A percentile compares a stretch with the other conserved stretches of the same genome.
phyloP scores from a whole-genome alignment of 2,113 vertebrate genomes.

The Antechinus stuartii region DNA sequence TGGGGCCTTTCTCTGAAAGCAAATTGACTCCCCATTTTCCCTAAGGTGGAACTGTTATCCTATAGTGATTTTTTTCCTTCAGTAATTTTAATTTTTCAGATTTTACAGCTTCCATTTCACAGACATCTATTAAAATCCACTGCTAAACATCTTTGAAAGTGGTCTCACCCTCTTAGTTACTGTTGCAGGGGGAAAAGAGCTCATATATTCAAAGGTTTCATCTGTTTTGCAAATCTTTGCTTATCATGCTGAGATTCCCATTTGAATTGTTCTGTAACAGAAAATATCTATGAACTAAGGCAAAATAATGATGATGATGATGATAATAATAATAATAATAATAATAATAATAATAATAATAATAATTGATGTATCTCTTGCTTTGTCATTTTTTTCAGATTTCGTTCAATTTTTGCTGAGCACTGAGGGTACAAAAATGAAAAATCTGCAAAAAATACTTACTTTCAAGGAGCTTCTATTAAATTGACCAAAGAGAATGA shows the following conservation, averaged over 20 bases:
- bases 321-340: background rate
- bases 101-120: constrained; percentile 64
- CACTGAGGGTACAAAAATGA: background rate
- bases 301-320: constrained; percentile 26
- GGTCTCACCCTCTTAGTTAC: constrained; percentile 63
- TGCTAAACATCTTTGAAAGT: constrained; percentile 61
- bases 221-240: constrained; percentile 70
- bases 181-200: constrained; percentile 54
- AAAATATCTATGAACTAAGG: constrained; percentile 63
- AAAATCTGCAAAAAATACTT: background rate
- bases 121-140: constrained; percentile 40
- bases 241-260: constrained; percentile 50
- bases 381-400: constrained; percentile 60
- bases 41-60: constrained; percentile 65
- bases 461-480: background rate
- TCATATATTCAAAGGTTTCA: constrained; percentile 33
- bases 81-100: constrained; percentile 11
- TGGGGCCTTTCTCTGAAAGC: constrained; percentile 61
- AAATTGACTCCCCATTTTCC: constrained; percentile 33
- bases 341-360: background rate
- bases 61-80: constrained; percentile 35
- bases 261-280: constrained; percentile 4
- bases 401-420: background rate
- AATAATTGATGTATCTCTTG: constrained; percentile 14
- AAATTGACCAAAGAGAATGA: constrained; percentile 33